A percentile compares a stretch with the other conserved stretches of the same genome.
Evolutionary conservation across 2,888 invertebrate species (phyloP).

Genomic region (Thumatha senex): DNA sequence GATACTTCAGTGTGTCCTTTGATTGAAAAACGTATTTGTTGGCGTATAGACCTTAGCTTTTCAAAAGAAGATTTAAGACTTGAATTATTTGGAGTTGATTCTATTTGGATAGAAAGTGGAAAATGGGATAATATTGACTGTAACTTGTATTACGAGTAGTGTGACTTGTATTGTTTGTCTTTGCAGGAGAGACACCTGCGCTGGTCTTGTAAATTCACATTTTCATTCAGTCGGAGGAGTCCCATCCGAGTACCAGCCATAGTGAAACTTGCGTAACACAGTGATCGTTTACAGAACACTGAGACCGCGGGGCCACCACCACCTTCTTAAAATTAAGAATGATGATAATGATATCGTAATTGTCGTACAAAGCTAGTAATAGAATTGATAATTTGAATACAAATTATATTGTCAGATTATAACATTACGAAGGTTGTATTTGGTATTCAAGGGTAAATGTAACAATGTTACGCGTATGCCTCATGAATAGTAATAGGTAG

Average conservation of each 20-base stretch:
- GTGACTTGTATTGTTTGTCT: too few species aligned
- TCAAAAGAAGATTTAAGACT: not conserved
- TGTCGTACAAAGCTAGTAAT: too few species aligned
- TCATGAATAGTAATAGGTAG: not conserved
- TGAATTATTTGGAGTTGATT: not conserved
- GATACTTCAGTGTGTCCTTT: not conserved
- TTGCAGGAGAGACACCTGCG: too few species aligned
- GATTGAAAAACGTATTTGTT: not conserved
- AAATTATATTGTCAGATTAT: constrained; percentile 14
- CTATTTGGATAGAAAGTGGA: not conserved
- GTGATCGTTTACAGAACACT: too few species aligned
- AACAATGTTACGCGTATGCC: not conserved
- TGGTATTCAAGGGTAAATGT: constrained; percentile 23
- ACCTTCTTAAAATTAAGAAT: too few species aligned
- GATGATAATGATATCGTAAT: too few species aligned
- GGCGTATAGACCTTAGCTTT: not conserved
- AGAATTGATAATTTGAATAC: too few species aligned
- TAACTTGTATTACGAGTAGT: too few species aligned
- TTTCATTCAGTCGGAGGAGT: too few species aligned
- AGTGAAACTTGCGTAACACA: too few species aligned
- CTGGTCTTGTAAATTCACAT: not conserved
- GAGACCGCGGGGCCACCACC: too few species aligned
- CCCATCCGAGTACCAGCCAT: too few species aligned
- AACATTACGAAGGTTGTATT: constrained; percentile 10
- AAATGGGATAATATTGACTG: not conserved